These are phyloP conservation scores for Ditylenchus dipsaci DNA, from an alignment of 1,140 invertebrate genomes.

Conservation along the genomic window DNA sequence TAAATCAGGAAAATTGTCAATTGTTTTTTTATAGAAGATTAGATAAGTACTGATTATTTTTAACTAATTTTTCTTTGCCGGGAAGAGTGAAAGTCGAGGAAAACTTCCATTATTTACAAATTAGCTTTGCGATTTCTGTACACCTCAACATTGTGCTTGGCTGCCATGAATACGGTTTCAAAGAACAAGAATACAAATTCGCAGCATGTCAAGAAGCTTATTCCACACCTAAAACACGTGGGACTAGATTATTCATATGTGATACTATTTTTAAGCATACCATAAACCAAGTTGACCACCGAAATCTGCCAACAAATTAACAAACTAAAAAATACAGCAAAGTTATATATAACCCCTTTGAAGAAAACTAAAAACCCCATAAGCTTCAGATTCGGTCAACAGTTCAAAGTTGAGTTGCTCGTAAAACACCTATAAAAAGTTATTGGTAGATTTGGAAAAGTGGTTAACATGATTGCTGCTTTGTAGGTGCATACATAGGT, in stretches of 20 bases:
- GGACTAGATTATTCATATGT: neutral
- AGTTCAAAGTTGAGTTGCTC: slow-evolving; percentile 55
- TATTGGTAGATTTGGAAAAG: too few relatives aligned
- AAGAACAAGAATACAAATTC: slow-evolving; percentile 51
- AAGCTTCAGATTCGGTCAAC: slow-evolving; percentile 49
- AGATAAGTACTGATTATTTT: too few relatives aligned
- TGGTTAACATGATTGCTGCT: neutral
- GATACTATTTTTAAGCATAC: neutral
- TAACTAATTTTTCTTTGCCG: too few relatives aligned
- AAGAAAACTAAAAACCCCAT: slow-evolving; percentile 6
- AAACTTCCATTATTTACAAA: too few relatives aligned
- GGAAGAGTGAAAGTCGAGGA: too few relatives aligned
- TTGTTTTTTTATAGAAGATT: too few relatives aligned
- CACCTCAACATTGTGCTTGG: slow-evolving; percentile 35
- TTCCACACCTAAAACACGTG: slow-evolving; percentile 49
- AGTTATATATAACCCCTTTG: slow-evolving; percentile 10
- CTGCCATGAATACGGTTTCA: slow-evolving; percentile 46
- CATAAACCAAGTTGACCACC: slow-evolving; percentile 43
- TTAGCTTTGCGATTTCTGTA: too few relatives aligned
- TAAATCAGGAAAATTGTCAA: too few relatives aligned
- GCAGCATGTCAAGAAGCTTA: slow-evolving; percentile 50
- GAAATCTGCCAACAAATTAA: slow-evolving; percentile 52
- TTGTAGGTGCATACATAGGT: neutral
- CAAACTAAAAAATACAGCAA: slow-evolving; percentile 35
- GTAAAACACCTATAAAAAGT: slow-evolving; percentile 44